Evolutionary conservation across 2,797 vertebrate genomes (phyloP), one percentile per base, ranked within the genome.

Genomic region (Acanthurus leucopareius): DNA sequence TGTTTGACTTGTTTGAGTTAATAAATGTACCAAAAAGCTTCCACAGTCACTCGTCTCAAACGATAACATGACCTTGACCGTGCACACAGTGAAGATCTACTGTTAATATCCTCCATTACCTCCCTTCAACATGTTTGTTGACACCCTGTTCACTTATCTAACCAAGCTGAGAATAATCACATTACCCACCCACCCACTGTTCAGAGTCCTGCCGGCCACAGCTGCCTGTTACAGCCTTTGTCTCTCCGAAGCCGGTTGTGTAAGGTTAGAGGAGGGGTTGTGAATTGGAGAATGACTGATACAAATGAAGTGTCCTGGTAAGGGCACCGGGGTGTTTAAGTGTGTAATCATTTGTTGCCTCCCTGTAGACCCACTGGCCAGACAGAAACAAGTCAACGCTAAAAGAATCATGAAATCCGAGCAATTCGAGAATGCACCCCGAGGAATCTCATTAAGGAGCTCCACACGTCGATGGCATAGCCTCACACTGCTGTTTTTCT

Each of bases 371-470:
- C 75, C 66, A 80, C 73, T 60, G 74, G 74, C 70, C 78, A 59
- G 82, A 82, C 40, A 60, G 78, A 72, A 62, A 78, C 57, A 84
- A 92, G 77, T 89, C 80, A 88, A 54, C 35, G 44, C 75, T 73
- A 75, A 88, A 84, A 90, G 83, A 94, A 86, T 91, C 86, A 59
- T 84, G 77, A 93, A 93, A 94, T 91, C 86, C 87, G 69, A 73
- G 86, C 88, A 78, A 89, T 88, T 89, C 45, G 74, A 83, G 75
- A 92, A 76, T 44, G 79, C 62, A 77, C 88, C 79, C 90, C 57
- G 48, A 91, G 91, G 90, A 94, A 93, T 93, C 88, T 93, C 92
- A 93, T 93, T 93, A 93, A 83, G 74, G 75, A 72, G 83, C 86
- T 87, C 77, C 79, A 88, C 83, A 81, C 82, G 59, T 93, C 92